Base-by-base conservation (phyloP, 1,140 invertebrate species). In the Phthorimaea operculella region DNA sequence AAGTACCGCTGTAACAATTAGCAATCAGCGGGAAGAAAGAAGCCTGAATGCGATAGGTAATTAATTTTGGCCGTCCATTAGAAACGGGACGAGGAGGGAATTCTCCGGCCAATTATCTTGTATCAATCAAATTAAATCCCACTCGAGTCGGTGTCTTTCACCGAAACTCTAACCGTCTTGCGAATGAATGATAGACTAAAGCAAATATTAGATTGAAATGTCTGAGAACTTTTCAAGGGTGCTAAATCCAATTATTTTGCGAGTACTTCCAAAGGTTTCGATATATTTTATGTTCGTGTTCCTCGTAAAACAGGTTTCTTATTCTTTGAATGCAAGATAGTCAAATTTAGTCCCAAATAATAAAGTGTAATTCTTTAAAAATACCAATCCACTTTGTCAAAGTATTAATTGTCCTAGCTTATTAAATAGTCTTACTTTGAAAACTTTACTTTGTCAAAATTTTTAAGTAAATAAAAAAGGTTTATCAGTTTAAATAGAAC, bases 81-180 rank as follows among this genome's bases (percentile, higher is more conserved):
- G 55, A 45, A 33, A 45, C 33, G 49, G n/a, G 36, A 28, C 15
- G 52, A 50, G 52, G 16, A 59, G 49, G 52, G 16, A 59, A 55
- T 60, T 58, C 52, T 54, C 44, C 21, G 44, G 51, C 62, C 59
- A 61, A 62, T 65, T 65, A 59, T 65, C 57, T 65, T 52, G 63
- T 62, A 65, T 65, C 63, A 65, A 65, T 65, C 63, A 57, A 62
- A 65, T 65, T 65, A 65, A 59, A 57, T 56, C 57, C 49, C 57
- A 57, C 58, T 51, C 44, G 44, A 16, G 42, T 47, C 49, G 33
- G 36, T 57, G 51, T 60, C 54, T 60, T 56, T 57, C 51, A 42
- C 12, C n/a, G 44, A 47, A 42, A 47, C 15, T 47, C 44, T 47
- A 47, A 15, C 44, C 16, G 16, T 47, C n/a, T 15, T 47, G 15